These are phyloP conservation scores for Dermochelys coriacea DNA, from an alignment of 2,797 vertebrate genomes.

Conservation along the genomic window DNA sequence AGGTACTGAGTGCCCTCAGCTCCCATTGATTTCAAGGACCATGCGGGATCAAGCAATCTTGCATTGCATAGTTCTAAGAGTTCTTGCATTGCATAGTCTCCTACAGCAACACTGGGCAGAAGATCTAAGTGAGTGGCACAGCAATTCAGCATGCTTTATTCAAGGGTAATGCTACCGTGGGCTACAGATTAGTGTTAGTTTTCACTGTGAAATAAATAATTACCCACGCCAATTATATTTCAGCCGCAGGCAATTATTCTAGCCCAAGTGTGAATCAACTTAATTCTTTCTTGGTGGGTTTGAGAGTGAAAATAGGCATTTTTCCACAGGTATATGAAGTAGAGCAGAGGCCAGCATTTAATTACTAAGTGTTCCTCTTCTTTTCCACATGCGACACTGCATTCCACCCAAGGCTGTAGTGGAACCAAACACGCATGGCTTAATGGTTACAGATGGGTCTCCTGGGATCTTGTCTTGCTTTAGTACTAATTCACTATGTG, in stretches of 20 bases:
- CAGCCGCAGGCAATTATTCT: background rate
- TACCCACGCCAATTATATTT: background rate
- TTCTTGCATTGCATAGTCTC: background rate
- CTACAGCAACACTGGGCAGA: background rate
- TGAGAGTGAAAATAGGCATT: background rate
- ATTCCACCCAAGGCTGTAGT: background rate
- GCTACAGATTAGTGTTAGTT: background rate
- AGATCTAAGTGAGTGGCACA: background rate
- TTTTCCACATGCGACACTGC: background rate
- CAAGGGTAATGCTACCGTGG: background rate
- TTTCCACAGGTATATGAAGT: background rate
- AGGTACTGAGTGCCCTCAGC: too few species aligned
- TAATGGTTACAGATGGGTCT: background rate
- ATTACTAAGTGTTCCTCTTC: background rate
- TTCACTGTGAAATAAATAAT: background rate
- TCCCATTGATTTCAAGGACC: too few species aligned
- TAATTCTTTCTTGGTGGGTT: background rate
- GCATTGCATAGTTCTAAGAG: too few species aligned
- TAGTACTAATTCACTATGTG: background rate
- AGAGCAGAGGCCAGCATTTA: background rate
- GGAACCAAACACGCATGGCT: background rate
- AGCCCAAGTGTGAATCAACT: background rate
- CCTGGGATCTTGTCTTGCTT: background rate
- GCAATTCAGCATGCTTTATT: background rate
- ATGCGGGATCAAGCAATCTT: too few species aligned